Base-by-base conservation (phyloP, 2,888 invertebrate genomes). In the Amphipyra berbera region DNA sequence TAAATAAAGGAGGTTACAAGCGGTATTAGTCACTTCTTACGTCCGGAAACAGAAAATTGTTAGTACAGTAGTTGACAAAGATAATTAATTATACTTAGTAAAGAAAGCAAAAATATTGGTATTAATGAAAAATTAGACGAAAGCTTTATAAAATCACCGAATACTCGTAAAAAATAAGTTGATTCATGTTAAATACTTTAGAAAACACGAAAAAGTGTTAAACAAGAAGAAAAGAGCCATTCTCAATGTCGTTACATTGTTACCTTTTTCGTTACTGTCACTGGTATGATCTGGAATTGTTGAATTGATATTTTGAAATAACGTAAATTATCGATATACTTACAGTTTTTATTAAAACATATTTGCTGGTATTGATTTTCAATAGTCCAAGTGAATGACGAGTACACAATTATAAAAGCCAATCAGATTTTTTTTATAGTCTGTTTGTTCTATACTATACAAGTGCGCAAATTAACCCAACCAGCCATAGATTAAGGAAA, bases 211-310 rank as follows among this genome's bases (percentile, higher is more conserved):
- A 58, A 45, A 64, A 46, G 41, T 62, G 64, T 70, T 73, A 73
- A 58, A 62, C 21, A 73, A 59, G 60, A 75, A 66, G 49, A 75
- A 70, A 62, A 73, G 70, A 78, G 76, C 76, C 83, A 79, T 82
- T 77, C 74, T 71, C 75, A 64, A 68, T 72, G 63, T n/a, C 12
- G 46, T 62, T 61, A 64, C 68, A 63, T 69, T 74, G 73, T 93
- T 94, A 94, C 94, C 94, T 94, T 93, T 90, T 72, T 85, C 88
- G 76, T 91, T 92, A 82, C 74, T 86, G 85, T 94, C 94, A 76
- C 86, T 90, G 55, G 89, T 87, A 59, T 91, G 84, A 93, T 88
- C 94, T 94, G 94, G 71, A 94, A 93, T 88, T 66, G 64, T 72
- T 63, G 14, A 72, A 72, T 73, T 60, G 6, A 2, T 13, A 15